phyloP scores from a whole-genome alignment of 1,140 invertebrate genomes.

The Pseudomyrmex concolor region DNA sequence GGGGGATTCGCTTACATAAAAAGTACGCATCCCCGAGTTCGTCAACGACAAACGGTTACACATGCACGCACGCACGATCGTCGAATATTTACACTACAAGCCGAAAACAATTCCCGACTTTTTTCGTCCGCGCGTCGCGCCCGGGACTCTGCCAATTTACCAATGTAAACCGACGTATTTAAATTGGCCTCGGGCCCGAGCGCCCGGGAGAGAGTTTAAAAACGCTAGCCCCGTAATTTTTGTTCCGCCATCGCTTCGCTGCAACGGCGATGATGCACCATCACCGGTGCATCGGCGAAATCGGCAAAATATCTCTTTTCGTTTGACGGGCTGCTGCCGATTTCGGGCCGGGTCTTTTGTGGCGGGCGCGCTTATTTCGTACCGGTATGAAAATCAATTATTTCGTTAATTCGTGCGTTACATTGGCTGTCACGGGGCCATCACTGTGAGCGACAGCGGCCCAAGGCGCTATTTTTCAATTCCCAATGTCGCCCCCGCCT shows the following conservation, averaged over 20 bases:
- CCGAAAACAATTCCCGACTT: slow-evolving; percentile 43
- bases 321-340: slow-evolving; percentile 59
- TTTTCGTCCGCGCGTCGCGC: slow-evolving; percentile 27
- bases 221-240: slow-evolving; percentile 56
- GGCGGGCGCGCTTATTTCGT: slow-evolving; percentile 70
- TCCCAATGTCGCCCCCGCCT: slow-evolving; percentile 79
- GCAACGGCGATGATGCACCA: slow-evolving; percentile 60
- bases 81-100: slow-evolving; percentile 48
- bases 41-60: background rate
- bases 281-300: slow-evolving; percentile 55
- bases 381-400: slow-evolving; percentile 81
- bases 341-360: slow-evolving; percentile 67
- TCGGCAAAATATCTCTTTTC: slow-evolving; percentile 72
- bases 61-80: background rate
- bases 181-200: slow-evolving; percentile 48
- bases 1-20: slow-evolving; percentile 4
- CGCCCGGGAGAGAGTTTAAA: slow-evolving; percentile 31
- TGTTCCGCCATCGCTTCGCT: slow-evolving; percentile 49
- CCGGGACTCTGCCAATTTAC: slow-evolving; percentile 46
- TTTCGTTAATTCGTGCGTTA: slow-evolving; percentile 84
- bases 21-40: background rate
- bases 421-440: slow-evolving; percentile 82
- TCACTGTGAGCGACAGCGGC: slow-evolving; percentile 83
- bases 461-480: slow-evolving; percentile 84
- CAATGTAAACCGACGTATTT: slow-evolving; percentile 61